phyloP scores from a whole-genome alignment of 1,140 invertebrate genomes.

The Helicoverpa armigera region DNA sequence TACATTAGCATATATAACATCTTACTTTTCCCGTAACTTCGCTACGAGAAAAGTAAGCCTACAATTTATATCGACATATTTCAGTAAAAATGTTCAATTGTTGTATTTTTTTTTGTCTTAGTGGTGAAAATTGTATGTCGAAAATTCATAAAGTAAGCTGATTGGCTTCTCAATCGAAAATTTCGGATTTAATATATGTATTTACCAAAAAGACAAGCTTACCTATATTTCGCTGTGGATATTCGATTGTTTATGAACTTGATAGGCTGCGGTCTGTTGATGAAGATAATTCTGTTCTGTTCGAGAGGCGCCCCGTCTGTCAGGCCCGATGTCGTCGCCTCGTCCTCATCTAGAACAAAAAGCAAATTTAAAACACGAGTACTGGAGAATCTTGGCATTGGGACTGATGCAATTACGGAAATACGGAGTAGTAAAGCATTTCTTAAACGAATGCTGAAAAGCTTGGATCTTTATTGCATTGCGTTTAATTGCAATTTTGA shows the following conservation, averaged over 20 bases:
- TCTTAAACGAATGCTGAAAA: background rate
- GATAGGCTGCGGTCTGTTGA: constrained; percentile 94
- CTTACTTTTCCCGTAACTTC: background rate
- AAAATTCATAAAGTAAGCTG: too few relatives aligned
- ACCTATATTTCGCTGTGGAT: constrained; percentile 98
- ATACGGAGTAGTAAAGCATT: background rate
- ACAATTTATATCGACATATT: too few relatives aligned
- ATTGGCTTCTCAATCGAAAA: too few relatives aligned
- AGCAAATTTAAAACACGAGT: background rate
- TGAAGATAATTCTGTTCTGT: constrained; percentile 92
- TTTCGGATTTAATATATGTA: too few relatives aligned
- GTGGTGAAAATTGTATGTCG: too few relatives aligned
- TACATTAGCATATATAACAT: too few relatives aligned
- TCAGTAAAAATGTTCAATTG: too few relatives aligned
- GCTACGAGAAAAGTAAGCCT: too few relatives aligned
- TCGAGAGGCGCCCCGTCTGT: constrained; percentile 86
- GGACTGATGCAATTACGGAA: background rate
- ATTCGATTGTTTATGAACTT: constrained; percentile 96
- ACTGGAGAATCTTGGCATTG: background rate
- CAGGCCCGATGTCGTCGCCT: constrained; percentile 87
- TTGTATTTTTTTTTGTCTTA: too few relatives aligned
- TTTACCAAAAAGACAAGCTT: background rate
- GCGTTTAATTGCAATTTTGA: too few relatives aligned
- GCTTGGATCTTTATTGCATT: background rate
- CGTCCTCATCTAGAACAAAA: constrained; percentile 88